These are phyloP conservation scores for Oriolus oriolus DNA, from an alignment of 2,113 vertebrate genomes.

Conservation along the genomic window DNA sequence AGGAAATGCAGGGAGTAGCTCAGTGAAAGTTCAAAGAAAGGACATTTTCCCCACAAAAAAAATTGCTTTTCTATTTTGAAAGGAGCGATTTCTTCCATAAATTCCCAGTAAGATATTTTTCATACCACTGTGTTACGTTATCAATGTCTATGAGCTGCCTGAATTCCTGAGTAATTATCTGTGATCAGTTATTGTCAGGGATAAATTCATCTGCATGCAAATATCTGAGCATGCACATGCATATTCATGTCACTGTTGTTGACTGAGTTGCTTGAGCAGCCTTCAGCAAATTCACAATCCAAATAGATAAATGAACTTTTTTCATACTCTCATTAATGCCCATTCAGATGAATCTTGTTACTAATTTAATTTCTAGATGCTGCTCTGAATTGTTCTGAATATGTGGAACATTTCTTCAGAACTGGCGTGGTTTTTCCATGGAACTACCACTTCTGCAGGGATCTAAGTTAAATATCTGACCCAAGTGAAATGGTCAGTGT, in stretches of 20 bases:
- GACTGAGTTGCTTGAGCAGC: not conserved
- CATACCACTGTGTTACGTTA: not conserved
- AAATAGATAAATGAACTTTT: not conserved
- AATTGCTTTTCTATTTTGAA: not conserved
- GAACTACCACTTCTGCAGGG: not conserved
- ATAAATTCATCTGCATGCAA: not conserved
- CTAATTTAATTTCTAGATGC: not conserved
- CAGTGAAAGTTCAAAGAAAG: not conserved
- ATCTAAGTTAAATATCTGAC: not conserved
- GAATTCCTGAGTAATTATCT: slow-evolving; percentile 13
- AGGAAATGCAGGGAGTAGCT: not conserved
- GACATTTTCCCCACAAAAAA: not conserved
- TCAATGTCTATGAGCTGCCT: not conserved
- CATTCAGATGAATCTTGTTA: not conserved
- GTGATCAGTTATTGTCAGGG: slow-evolving; percentile 12
- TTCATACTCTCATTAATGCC: not conserved
- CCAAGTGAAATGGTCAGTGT: not conserved
- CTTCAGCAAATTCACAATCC: not conserved
- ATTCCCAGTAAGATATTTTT: not conserved
- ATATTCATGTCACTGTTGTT: not conserved
- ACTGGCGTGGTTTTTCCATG: accelerated
- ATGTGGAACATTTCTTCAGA: not conserved
- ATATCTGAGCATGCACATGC: not conserved
- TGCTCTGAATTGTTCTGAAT: not conserved
- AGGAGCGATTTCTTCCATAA: not conserved